phyloP scores from a whole-genome alignment of 2,797 vertebrate species.

The Pristis pectinata region DNA sequence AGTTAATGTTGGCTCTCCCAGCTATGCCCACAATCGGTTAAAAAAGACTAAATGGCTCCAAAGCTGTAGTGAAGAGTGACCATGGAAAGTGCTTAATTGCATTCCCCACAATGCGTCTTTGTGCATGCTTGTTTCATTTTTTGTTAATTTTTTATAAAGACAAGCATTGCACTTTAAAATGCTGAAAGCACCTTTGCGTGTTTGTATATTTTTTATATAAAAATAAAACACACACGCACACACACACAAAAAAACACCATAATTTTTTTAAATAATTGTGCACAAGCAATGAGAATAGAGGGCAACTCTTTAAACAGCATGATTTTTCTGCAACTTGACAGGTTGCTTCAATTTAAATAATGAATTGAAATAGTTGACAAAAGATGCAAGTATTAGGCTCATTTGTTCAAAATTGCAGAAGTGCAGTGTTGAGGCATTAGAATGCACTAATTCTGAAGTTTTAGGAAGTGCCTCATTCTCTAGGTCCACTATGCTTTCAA shows the following conservation, averaged over 20 bases:
- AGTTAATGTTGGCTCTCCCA: too few relatives aligned
- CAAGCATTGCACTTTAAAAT: background rate
- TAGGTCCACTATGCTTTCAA: background rate
- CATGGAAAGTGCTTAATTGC: background rate
- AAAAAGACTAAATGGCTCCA: background rate
- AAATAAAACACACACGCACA: too few relatives aligned
- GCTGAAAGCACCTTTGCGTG: background rate
- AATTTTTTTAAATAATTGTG: background rate
- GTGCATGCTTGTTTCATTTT: background rate
- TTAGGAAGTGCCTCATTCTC: background rate
- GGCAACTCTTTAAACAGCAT: background rate
- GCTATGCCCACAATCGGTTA: background rate
- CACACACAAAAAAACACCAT: too few relatives aligned
- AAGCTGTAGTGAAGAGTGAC: background rate
- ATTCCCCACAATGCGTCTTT: background rate
- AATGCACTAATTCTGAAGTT: background rate
- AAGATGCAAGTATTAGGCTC: background rate
- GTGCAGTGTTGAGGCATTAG: background rate
- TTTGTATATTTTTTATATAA: too few relatives aligned
- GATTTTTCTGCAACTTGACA: background rate
- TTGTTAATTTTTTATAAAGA: background rate
- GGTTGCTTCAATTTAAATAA: background rate
- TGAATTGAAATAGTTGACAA: background rate
- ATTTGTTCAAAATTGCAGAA: background rate
- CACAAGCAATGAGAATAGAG: background rate